These are phyloP conservation scores for Aricia artaxerxes DNA, from an alignment of 2,888 invertebrate genomes.

Conservation along the genomic window DNA sequence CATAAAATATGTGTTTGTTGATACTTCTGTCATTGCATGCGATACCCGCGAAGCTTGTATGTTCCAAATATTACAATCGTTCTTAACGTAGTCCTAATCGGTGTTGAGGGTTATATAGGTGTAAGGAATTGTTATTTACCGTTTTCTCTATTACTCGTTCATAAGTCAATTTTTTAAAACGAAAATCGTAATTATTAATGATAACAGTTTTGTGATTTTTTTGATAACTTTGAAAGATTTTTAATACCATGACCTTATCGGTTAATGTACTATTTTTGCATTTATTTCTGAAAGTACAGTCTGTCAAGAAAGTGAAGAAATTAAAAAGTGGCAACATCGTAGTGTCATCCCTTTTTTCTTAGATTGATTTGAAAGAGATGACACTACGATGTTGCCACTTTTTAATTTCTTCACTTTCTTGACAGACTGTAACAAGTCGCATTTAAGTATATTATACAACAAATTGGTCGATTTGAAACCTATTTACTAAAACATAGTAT, in stretches of 20 bases:
- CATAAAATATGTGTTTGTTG: neutral
- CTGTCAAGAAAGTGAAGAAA: no score
- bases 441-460: neutral
- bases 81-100: neutral
- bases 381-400: no score
- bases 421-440: neutral
- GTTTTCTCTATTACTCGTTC: neutral
- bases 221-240: no score
- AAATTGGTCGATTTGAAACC: neutral
- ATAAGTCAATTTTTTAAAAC: neutral
- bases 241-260: neutral
- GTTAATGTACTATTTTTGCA: neutral
- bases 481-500: neutral
- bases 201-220: neutral
- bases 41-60: neutral
- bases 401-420: no score
- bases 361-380: no score
- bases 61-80: neutral
- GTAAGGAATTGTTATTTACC: neutral
- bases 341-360: no score
- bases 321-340: no score
- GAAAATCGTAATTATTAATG: neutral
- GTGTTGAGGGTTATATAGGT: neutral
- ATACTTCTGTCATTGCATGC: neutral
- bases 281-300: neutral